These are phyloP conservation scores for Equus przewalskii DNA, from an alignment of 2,113 vertebrate genomes.

Conservation along the genomic window DNA sequence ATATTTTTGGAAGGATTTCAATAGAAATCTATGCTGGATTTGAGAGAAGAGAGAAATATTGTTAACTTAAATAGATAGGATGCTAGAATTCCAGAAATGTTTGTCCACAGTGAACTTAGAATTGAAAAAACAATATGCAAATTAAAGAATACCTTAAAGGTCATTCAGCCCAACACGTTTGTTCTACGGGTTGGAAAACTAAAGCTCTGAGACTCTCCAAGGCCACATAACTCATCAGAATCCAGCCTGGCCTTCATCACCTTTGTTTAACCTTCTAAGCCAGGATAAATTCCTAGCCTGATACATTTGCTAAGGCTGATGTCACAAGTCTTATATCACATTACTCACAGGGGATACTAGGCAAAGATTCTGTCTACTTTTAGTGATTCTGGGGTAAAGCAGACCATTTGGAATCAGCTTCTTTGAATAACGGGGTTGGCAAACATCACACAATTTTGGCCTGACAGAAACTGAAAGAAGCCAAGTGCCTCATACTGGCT, in stretches of 20 bases:
- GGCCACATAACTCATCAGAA: not conserved
- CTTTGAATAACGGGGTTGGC: conserved; percentile 31
- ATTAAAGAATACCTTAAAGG: not conserved
- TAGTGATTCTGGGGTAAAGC: conserved; percentile 49
- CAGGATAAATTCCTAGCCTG: not conserved
- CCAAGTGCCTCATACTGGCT: not conserved
- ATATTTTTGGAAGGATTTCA: not conserved
- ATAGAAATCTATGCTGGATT: not conserved
- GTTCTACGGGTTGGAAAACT: not conserved
- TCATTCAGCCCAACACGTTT: not conserved
- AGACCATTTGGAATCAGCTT: conserved; percentile 33
- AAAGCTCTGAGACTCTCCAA: not conserved
- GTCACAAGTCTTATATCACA: not conserved
- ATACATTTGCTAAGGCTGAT: not conserved
- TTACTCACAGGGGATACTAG: conserved; percentile 20
- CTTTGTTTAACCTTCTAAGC: conserved; percentile 33
- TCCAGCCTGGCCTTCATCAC: not conserved
- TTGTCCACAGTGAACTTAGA: not conserved
- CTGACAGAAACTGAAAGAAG: not conserved
- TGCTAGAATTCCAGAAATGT: conserved; percentile 24
- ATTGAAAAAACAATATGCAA: not conserved
- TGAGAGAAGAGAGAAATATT: not conserved
- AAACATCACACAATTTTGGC: conserved; percentile 29
- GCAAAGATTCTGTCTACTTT: conserved; percentile 25
- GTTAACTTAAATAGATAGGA: not conserved